Conservation (phyloP, 2,888 invertebrate genomes). For the Thecophora atra region DNA sequence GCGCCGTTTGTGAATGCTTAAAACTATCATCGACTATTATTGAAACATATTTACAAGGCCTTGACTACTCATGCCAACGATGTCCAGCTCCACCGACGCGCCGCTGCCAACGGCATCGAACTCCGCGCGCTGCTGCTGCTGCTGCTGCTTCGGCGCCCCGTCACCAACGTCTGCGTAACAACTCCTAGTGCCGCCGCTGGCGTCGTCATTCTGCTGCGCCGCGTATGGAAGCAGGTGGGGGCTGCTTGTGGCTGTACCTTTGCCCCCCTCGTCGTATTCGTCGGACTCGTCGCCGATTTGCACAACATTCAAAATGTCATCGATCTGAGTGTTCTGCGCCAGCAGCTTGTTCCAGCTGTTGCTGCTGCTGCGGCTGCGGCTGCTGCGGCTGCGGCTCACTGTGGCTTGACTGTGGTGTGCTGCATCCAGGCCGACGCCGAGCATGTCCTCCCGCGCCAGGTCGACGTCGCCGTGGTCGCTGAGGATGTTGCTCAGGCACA, state of each 20-base stretch:
- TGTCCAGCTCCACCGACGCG: conserved; percentile 43
- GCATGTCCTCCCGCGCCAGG: conserved; percentile 41
- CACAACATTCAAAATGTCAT: conserved; percentile 54
- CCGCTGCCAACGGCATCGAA: conserved; percentile 33
- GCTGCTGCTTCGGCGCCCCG: conserved; percentile 45
- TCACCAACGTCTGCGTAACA: conserved; percentile 2
- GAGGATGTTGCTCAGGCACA: conserved; percentile 58
- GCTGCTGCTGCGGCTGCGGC: conserved; percentile 19
- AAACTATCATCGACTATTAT: conserved; percentile 43
- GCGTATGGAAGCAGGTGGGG: conserved; percentile 13
- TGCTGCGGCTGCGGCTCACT: background rate
- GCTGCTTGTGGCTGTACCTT: conserved; percentile 11
- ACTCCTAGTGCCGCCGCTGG: background rate
- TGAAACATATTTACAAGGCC: conserved; percentile 50
- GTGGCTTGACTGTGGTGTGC: conserved; percentile 38
- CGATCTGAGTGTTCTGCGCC: conserved; percentile 36
- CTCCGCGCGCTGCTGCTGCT: conserved; percentile 34
- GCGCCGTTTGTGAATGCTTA: background rate
- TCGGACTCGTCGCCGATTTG: conserved; percentile 54
- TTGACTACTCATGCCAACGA: conserved; percentile 47
- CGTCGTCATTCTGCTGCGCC: conserved; percentile 7
- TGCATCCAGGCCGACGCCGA: conserved; percentile 27
- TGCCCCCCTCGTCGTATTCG: conserved; percentile 38
- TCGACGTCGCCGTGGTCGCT: conserved; percentile 53
- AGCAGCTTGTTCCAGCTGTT: conserved; percentile 28